These are phyloP conservation scores for Hyposoter didymator DNA, from an alignment of 2,888 invertebrate species.

Conservation along the genomic window DNA sequence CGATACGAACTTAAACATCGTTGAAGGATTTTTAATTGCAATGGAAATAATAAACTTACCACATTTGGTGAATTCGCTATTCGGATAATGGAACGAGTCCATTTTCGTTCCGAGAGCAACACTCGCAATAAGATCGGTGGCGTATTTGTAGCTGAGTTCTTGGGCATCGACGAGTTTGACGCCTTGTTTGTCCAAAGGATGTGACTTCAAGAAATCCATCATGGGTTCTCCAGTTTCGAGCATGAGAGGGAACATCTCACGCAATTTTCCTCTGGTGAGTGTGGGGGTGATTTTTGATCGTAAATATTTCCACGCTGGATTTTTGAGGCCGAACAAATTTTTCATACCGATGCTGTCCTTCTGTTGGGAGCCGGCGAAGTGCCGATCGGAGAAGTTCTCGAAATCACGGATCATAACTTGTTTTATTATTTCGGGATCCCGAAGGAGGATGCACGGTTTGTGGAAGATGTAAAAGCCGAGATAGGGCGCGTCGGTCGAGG, in stretches of 20 bases:
- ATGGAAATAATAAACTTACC: slow-evolving; percentile 69
- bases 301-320: slow-evolving; percentile 85
- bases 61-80: slow-evolving; percentile 75
- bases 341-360: slow-evolving; percentile 83
- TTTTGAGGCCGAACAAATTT: slow-evolving; percentile 84
- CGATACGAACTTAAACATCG: no score
- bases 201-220: slow-evolving; percentile 74
- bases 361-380: slow-evolving; percentile 81
- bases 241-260: slow-evolving; percentile 85
- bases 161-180: slow-evolving; percentile 76
- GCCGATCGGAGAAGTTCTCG: slow-evolving; percentile 84
- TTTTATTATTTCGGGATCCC: slow-evolving; percentile 85
- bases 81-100: slow-evolving; percentile 77
- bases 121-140: slow-evolving; percentile 79
- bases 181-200: slow-evolving; percentile 60
- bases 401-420: slow-evolving; percentile 85
- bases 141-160: slow-evolving; percentile 78
- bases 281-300: slow-evolving; percentile 85
- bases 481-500: slow-evolving; percentile 75
- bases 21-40: not conserved
- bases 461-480: slow-evolving; percentile 85
- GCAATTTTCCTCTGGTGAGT: slow-evolving; percentile 86
- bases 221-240: slow-evolving; percentile 81
- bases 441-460: slow-evolving; percentile 84
- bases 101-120: slow-evolving; percentile 66